A percentile compares a stretch with the other conserved stretches of the same genome.
phyloP scores from a whole-genome alignment of 1,140 invertebrate genomes.

The Proctacanthus coquilletti region DNA sequence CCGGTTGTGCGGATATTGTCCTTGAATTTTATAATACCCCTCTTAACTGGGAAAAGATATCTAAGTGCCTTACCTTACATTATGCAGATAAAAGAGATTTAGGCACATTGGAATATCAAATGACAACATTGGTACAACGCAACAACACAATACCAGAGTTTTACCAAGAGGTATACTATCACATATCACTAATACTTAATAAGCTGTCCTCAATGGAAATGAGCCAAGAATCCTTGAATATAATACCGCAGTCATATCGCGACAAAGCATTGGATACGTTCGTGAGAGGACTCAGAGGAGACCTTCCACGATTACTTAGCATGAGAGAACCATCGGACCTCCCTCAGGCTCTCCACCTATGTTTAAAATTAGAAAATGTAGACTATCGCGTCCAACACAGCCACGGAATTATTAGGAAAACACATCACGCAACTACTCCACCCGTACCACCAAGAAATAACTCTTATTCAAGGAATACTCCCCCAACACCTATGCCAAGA shows the following conservation, averaged over 20 bases:
- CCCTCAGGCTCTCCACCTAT: constrained; percentile 1
- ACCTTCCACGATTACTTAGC: constrained; percentile 4
- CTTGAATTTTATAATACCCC: constrained; percentile 1
- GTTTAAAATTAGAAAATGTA: background rate
- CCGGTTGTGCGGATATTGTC: background rate
- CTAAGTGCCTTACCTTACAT: background rate
- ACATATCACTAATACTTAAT: constrained; percentile 1
- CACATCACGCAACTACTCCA: no score
- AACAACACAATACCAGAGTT: background rate
- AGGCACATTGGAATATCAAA: background rate
- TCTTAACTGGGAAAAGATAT: background rate
- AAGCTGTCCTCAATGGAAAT: no score
- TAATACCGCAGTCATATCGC: constrained; percentile 4
- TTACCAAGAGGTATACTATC: constrained; percentile 1
- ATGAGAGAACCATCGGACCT: constrained; percentile 6
- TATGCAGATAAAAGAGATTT: constrained; percentile 1
- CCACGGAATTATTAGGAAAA: no score
- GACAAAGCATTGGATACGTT: constrained; percentile 8
- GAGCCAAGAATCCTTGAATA: no score
- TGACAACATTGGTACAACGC: constrained; percentile 1
- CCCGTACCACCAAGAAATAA: no score
- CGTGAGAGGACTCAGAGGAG: constrained; percentile 6
- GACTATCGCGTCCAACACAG: background rate
- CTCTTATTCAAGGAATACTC: no score
- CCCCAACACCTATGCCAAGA: no score